Evolutionary conservation across 1,140 invertebrate genomes (phyloP), one percentile per base, ranked within the genome.

Genomic region (Anastrepha ludens): DNA sequence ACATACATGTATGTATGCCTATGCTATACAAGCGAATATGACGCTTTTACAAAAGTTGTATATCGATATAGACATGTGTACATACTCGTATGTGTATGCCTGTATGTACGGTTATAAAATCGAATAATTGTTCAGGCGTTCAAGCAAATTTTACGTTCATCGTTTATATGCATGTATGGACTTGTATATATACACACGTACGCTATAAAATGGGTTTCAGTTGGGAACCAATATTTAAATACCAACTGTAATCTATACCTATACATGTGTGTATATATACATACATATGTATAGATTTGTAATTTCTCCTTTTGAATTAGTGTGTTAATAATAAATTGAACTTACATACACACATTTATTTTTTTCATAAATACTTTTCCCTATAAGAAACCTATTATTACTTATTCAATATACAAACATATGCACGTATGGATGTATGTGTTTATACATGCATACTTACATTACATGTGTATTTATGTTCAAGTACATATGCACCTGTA

Each of bases 371-470:
- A 29, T 29, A 29, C 29, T 29, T 29, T 29, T 29, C 29, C 29
- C 29, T 29, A 29, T 29, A 29, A 29, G 29, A 29, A 29, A 29
- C 29, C 29, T 29, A 29, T 58, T 11, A 58, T 55, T 50, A 85
- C 11, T 9, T 5, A 55, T 41, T 85, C 39, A 47, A 47, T 65
- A 78, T 44, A 7, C 8, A 67, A 47, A 59, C 78, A 15, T 85
- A 59, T 59, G 78, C 47, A 58, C 17, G 50, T 85, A 85, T 17
- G 20, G 13, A 60, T 39, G 50, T 85, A 85, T 59, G 81, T 60
- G 39, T 20, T 29, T 67, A 67, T 41, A 13, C 13, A 58, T 58
- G 13, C 55, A 58, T 58, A 58, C 55, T 58, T 67, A 29, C 65
- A 67, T 67, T 67, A n/a, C 13, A 67, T 67, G 55, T 58, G 55